A percentile compares a stretch with the other conserved stretches of the same genome.
Conservation (phyloP, 64 coral and sea anemone species). For the Stylophora pistillata region DNA sequence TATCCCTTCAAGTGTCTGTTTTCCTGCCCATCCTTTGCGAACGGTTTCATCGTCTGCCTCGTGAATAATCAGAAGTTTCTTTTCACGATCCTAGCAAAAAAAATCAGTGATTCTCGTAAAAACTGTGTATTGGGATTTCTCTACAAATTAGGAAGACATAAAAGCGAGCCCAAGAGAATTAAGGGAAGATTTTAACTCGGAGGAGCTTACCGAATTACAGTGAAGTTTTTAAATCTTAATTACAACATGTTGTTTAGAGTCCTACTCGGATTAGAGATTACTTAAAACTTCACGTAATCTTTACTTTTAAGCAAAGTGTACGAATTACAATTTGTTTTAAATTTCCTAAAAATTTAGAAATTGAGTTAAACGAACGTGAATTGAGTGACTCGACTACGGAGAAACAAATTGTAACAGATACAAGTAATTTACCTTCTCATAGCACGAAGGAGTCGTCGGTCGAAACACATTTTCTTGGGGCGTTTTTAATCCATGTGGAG, state of each 20-base stretch:
- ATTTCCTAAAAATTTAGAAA: too few relatives aligned
- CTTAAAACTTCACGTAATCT: too few relatives aligned
- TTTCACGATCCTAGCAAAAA: conserved; percentile 29
- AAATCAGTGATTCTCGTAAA: not conserved
- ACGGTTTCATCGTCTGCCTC: not conserved
- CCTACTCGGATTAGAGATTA: too few relatives aligned
- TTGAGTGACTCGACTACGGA: not conserved
- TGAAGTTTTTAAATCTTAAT: too few relatives aligned
- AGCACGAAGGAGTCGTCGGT: not conserved
- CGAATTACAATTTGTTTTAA: too few relatives aligned
- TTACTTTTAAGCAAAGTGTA: too few relatives aligned
- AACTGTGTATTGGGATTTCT: too few relatives aligned
- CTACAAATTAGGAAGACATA: too few relatives aligned
- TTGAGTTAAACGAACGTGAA: not conserved
- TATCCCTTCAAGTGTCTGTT: conserved; percentile 14
- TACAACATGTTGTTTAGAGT: too few relatives aligned
- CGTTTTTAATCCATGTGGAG: conserved; percentile 18
- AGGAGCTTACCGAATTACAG: too few relatives aligned
- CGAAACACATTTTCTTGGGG: conserved; percentile 29
- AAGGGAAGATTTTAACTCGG: too few relatives aligned
- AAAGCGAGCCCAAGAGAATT: not conserved
- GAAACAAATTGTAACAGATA: not conserved
- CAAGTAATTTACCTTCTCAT: conserved; percentile 24
- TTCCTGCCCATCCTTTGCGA: conserved; percentile 9
- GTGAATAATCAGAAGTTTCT: conserved; percentile 57